Base-by-base conservation (phyloP, 2,797 vertebrate species). In the Rhadinocentrus ornatus region DNA sequence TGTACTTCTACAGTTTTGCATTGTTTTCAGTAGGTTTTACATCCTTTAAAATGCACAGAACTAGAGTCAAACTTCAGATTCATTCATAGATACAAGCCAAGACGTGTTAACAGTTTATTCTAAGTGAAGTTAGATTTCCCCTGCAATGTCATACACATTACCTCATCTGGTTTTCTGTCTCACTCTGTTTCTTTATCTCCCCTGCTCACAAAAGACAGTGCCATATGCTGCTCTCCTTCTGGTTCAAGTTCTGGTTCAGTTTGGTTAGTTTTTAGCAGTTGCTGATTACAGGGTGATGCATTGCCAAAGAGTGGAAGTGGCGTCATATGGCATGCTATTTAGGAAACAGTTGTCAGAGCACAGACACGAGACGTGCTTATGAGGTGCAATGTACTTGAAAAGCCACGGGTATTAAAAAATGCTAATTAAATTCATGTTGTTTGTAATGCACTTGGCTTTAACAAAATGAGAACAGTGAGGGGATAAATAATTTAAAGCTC, bases 271-370 rank as follows among this genome's bases (percentile, higher is more conserved):
- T 88, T 84, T 89, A 90, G 86, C 86, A 77, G 82, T 81, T 82
- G 50, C 86, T 93, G 92, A 93, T 91, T 90, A 84, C 88, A 6
- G 62, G 69, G 64, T n/a, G 71, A 67, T 62, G 63, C 44, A 2
- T 66, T 88, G 91, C 90, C 93, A 91, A 80, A 83, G 64, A 84
- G 79, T 83, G 87, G 86, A 92, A 92, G 90, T 92, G 87, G 62
- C 84, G 82, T 93, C 88, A 91, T 91, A 79, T 85, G 80, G 86
- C 85, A 89, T 62, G 70, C 54, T 74, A 76, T 83, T 83, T 73
- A 85, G 84, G 85, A 87, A 89, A 80, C 85, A 75, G 66, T 85
- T 65, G 66, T 71, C 68, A n/a, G 48, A 79, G 69, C 55, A 57
- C 66, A 87, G 84, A 87, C 84, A 66, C 20, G 31, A 68, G 79